These are phyloP conservation scores for Arizona elegans DNA, from an alignment of 2,113 vertebrate species.

Conservation along the genomic window DNA sequence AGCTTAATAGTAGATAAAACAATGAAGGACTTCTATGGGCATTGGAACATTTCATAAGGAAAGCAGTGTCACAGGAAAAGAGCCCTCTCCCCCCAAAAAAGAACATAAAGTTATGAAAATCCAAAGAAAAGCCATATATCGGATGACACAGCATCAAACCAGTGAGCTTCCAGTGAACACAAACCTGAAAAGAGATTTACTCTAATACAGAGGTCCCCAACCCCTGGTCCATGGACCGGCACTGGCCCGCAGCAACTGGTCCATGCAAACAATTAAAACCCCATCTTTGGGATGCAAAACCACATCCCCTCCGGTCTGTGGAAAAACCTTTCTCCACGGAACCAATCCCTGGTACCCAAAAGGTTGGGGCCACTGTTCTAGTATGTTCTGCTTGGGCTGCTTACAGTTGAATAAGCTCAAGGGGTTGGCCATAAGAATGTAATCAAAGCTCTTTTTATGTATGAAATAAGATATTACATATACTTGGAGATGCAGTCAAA, in stretches of 20 bases:
- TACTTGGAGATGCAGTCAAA: background rate
- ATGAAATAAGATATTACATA: background rate
- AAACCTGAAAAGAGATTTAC: background rate
- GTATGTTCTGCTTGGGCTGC: background rate
- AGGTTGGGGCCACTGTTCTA: background rate
- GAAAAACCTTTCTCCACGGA: background rate
- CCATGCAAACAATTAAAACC: background rate
- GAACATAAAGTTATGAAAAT: background rate
- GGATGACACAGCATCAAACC: background rate
- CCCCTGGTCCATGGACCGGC: too few relatives aligned
- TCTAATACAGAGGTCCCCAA: background rate
- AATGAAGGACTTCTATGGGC: constrained; percentile 50
- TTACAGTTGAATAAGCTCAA: background rate
- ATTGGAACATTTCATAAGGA: constrained; percentile 55
- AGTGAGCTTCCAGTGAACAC: background rate
- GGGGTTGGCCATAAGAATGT: background rate
- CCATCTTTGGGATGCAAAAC: background rate
- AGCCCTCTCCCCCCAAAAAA: constrained; percentile 17
- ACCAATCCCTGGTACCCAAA: background rate
- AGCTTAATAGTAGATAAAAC: constrained; percentile 55
- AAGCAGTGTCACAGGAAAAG: constrained; percentile 37
- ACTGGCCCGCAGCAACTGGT: background rate
- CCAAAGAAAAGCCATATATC: background rate
- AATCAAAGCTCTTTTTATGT: background rate
- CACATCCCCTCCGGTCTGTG: background rate